These are phyloP conservation scores for Alectura lathami DNA, from an alignment of 2,113 vertebrate genomes.

Conservation along the genomic window DNA sequence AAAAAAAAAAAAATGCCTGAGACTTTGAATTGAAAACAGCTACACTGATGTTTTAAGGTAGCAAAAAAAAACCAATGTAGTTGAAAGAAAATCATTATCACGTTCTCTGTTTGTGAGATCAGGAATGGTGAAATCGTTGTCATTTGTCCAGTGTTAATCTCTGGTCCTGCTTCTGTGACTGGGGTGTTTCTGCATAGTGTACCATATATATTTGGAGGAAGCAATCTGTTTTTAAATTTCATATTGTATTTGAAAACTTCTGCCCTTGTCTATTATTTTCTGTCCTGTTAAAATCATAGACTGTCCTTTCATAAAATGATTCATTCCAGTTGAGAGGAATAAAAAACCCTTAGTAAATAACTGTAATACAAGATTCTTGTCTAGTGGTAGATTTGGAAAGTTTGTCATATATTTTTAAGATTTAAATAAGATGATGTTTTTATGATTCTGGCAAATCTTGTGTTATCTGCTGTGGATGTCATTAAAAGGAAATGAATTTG, in stretches of 20 bases:
- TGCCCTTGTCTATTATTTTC: not conserved
- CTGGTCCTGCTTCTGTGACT: not conserved
- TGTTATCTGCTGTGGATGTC: not conserved
- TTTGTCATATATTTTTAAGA: not conserved
- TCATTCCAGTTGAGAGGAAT: not conserved
- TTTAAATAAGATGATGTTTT: not conserved
- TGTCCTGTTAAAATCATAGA: not conserved
- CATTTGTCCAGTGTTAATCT: constrained; percentile 17
- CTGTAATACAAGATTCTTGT: not conserved
- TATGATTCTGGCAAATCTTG: not conserved
- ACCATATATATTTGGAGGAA: not conserved
- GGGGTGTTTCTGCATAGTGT: not conserved
- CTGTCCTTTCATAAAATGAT: not conserved
- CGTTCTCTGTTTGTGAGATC: constrained; percentile 43
- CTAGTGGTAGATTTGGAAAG: not conserved
- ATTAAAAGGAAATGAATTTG: not conserved
- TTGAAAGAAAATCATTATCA: constrained; percentile 51
- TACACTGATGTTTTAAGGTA: constrained; percentile 36
- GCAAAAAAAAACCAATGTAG: not conserved
- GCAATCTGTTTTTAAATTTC: not conserved
- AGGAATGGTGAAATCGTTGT: constrained; percentile 11
- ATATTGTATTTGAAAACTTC: not conserved
- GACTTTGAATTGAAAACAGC: constrained; percentile 57
- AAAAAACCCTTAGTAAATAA: not conserved
- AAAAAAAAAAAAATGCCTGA: not conserved